phyloP scores from a whole-genome alignment of 2,797 vertebrate genomes.

The Anabas testudineus region DNA sequence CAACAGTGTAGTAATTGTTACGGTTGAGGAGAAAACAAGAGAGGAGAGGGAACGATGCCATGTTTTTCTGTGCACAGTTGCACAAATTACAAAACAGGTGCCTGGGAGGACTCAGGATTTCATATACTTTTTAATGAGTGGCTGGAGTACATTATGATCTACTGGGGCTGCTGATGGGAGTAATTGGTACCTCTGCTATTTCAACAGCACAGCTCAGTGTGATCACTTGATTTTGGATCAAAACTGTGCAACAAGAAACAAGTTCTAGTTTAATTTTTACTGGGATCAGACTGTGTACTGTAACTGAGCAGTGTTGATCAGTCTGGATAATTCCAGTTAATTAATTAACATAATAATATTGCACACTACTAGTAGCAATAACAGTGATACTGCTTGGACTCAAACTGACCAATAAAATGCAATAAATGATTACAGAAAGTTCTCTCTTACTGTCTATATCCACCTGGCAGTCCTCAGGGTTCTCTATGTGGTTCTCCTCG shows the following conservation, averaged over 20 bases:
- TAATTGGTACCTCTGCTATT: slow-evolving; percentile 13
- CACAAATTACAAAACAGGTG: slow-evolving; percentile 25
- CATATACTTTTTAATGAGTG: slow-evolving; percentile 15
- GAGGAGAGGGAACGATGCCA: slow-evolving; percentile 8
- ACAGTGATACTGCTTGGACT: too few relatives aligned
- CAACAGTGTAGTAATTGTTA: slow-evolving; percentile 6
- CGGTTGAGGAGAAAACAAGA: not conserved
- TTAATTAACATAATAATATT: too few relatives aligned
- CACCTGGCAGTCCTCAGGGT: slow-evolving; percentile 92
- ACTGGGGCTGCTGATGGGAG: slow-evolving; percentile 1
- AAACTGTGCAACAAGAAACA: not conserved
- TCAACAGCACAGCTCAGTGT: not conserved
- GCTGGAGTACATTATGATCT: slow-evolving; percentile 13
- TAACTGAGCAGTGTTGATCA: not conserved
- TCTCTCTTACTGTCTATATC: slow-evolving; percentile 95
- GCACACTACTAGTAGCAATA: too few relatives aligned
- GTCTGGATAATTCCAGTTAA: too few relatives aligned
- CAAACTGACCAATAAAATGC: too few relatives aligned
- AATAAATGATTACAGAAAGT: slow-evolving; percentile 1
- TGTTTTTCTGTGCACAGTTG: slow-evolving; percentile 1
- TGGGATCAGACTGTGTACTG: not conserved
- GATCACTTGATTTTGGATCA: not conserved
- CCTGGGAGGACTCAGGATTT: slow-evolving; percentile 1
- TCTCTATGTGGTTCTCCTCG: slow-evolving; percentile 97
- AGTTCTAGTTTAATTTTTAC: not conserved